Evolutionary conservation across 2,113 vertebrate genomes (phyloP).

Genomic region (Caracal caracal): DNA sequence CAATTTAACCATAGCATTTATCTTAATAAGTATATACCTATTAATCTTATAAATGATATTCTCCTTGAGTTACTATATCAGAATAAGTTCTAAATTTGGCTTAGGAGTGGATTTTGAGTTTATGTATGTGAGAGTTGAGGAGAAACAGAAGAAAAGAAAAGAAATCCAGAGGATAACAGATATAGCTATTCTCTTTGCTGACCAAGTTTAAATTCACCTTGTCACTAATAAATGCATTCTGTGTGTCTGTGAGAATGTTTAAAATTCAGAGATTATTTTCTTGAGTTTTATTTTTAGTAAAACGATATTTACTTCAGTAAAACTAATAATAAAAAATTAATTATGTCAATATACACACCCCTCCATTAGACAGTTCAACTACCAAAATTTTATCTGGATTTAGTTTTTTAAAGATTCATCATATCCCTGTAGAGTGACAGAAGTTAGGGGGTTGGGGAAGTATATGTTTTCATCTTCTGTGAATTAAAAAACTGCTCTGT

Average conservation of each 20-base stretch:
- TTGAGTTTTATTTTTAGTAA: background rate
- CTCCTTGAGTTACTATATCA: constrained; percentile 1
- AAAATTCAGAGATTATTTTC: background rate
- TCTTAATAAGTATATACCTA: constrained; percentile 56
- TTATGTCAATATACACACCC: background rate
- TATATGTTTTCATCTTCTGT: background rate
- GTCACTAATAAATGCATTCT: constrained; percentile 66
- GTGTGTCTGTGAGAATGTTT: background rate
- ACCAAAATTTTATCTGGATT: background rate
- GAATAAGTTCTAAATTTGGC: constrained; percentile 54
- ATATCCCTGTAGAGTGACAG: background rate
- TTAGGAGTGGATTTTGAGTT: constrained; percentile 74
- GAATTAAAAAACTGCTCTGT: background rate
- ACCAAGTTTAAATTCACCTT: constrained; percentile 62
- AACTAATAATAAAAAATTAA: background rate
- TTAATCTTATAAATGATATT: constrained; percentile 59
- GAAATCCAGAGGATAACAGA: constrained; percentile 64
- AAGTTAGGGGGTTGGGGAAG: rapidly evolving
- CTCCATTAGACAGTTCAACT: background rate
- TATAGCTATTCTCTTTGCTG: background rate
- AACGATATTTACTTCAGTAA: background rate
- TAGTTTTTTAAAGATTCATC: background rate
- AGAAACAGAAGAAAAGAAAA: background rate
- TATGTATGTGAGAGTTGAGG: background rate
- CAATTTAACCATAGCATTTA: constrained; percentile 48